Evolutionary conservation across 2,888 invertebrate genomes (phyloP).

Genomic region (Tinea semifulvella): DNA sequence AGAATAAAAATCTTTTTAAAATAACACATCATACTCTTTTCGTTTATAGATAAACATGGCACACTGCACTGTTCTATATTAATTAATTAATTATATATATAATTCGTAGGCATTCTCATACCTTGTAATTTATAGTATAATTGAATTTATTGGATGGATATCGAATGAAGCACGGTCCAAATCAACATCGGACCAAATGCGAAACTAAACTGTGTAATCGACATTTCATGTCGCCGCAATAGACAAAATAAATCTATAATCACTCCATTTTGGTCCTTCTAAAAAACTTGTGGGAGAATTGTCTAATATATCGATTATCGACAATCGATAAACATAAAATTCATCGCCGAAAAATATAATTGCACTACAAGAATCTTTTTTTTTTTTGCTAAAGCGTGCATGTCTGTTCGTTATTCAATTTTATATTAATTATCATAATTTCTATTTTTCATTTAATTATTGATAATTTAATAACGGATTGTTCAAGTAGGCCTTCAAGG

Average conservation of each 20-base stretch:
- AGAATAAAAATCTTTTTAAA: slow-evolving; percentile 60
- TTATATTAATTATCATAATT: too few species aligned
- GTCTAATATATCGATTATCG: too few species aligned
- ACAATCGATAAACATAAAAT: too few species aligned
- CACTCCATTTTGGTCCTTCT: slow-evolving; percentile 52
- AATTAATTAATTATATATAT: slow-evolving; percentile 41
- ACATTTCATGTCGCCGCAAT: slow-evolving; percentile 41
- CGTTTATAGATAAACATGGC: slow-evolving; percentile 48
- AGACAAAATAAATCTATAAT: slow-evolving; percentile 33
- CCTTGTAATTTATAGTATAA: slow-evolving; percentile 64
- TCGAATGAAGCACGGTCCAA: slow-evolving; percentile 42
- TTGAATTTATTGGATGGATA: slow-evolving; percentile 66
- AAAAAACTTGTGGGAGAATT: too few species aligned
- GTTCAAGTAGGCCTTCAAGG: too few species aligned
- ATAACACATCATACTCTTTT: slow-evolving; percentile 51
- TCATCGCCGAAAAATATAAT: too few species aligned
- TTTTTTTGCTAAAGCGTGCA: too few species aligned
- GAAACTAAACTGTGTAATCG: slow-evolving; percentile 17
- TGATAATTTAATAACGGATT: too few species aligned
- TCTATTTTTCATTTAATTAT: too few species aligned
- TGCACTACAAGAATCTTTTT: too few species aligned
- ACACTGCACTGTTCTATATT: slow-evolving; percentile 46
- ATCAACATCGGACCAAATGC: too few species aligned
- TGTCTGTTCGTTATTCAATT: too few species aligned
- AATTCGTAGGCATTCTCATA: slow-evolving; percentile 50